A percentile compares a stretch with the other conserved stretches of the same genome.
These are phyloP conservation scores for Nomada fucata DNA, from an alignment of 2,888 invertebrate genomes.

Conservation along the genomic window DNA sequence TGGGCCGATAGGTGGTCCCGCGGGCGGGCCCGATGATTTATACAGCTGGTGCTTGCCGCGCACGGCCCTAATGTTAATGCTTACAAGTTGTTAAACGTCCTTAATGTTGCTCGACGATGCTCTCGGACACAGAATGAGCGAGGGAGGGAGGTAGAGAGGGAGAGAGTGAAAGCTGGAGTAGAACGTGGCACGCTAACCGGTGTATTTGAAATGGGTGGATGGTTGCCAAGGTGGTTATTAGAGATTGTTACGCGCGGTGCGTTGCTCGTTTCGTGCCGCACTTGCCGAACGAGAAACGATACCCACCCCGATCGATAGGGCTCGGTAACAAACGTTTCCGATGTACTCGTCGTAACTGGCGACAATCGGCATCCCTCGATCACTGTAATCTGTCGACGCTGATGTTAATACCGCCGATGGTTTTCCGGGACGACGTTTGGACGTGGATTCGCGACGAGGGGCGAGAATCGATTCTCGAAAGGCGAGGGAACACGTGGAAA, in stretches of 20 bases:
- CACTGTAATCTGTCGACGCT: too few species aligned
- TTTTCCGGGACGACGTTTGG: too few species aligned
- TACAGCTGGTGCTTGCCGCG: slow-evolving; percentile 71
- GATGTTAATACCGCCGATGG: too few species aligned
- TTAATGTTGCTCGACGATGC: slow-evolving; percentile 73
- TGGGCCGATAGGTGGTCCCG: slow-evolving; percentile 75
- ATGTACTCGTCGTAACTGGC: background rate
- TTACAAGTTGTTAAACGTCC: slow-evolving; percentile 76
- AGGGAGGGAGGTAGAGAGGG: slow-evolving; percentile 13
- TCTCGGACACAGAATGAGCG: slow-evolving; percentile 26
- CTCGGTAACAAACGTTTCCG: background rate
- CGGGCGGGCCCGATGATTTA: slow-evolving; percentile 79
- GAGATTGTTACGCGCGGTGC: slow-evolving; percentile 35
- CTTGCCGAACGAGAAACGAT: background rate
- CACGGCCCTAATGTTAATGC: slow-evolving; percentile 73
- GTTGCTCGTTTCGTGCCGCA: slow-evolving; percentile 20
- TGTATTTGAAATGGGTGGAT: slow-evolving; percentile 55
- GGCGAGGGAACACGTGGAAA: background rate
- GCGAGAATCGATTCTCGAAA: background rate
- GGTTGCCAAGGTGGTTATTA: slow-evolving; percentile 59
- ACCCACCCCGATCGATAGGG: background rate
- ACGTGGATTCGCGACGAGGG: too few species aligned
- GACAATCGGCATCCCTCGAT: background rate
- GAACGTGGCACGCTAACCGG: slow-evolving; percentile 46
- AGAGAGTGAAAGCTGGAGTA: slow-evolving; percentile 26